Evolutionary conservation across 2,888 invertebrate genomes (phyloP), one percentile per base, ranked within the genome.

Genomic region (Crepidodera aurea): DNA sequence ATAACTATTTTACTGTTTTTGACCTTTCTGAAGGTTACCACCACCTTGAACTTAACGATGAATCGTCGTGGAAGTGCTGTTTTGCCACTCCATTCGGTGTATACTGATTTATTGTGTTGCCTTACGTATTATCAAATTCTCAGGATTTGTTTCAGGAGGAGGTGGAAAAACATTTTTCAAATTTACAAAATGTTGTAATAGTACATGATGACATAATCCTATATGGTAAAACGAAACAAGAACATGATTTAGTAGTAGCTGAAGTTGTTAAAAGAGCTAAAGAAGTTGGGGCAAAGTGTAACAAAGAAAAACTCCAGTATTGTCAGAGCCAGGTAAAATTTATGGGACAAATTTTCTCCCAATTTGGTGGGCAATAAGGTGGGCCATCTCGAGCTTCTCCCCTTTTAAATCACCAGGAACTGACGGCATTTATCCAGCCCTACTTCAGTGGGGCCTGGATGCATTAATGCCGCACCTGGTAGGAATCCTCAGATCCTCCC

Each of bases 21-120:
- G 51, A 53, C 32, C 13, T 63, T 8, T 56, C 66, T 6, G 68
- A 68, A 51, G 68, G 66, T 7, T 68, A 66, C 19, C 68, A 68
- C 46, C 68, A 68, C 19, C 29, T 66, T 7, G 39, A 57, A 29
- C 34, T 67, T 15, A 42, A 53, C 25, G 59, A 68, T 7, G 27
- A 55, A 8, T 66, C 64, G 1, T 65, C 67, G 5, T 69, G 67
- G 65, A 69, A 67, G 50, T 68, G 68, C 62, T 69, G 66, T 50
- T 68, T 66, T 53, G 40, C 56, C 0, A 64, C 65, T n/a, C 62
- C 53, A 10, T 68, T 66, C 57, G 68, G 64, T 2, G 54, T 61
- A 18, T 65, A 67, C 44, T 58, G 64, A 32, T 66, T 27, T 58
- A 25, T 16, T 37, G 55, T 56, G n/a, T 32, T 66, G 12, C 66